Conservation (phyloP, 2,797 vertebrate species). For the Rhincodon typus region DNA sequence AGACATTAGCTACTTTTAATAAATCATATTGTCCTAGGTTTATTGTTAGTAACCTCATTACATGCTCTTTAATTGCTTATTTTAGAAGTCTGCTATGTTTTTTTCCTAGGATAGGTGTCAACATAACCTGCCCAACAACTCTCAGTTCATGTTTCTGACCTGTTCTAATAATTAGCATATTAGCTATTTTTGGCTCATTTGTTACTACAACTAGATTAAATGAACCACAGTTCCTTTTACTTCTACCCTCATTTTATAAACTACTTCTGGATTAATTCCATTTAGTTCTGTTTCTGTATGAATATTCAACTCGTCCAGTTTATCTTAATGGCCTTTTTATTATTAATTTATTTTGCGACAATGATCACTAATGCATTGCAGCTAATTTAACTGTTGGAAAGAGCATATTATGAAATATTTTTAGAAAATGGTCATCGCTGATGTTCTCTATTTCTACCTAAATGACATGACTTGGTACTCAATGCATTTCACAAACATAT, state of each 20-base stretch:
- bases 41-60: neutral
- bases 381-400: neutral
- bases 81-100: neutral
- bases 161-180: neutral
- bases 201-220: neutral
- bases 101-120: neutral
- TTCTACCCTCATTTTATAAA: neutral
- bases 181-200: neutral
- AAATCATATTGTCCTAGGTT: neutral
- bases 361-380: neutral
- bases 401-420: neutral
- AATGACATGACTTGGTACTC: neutral
- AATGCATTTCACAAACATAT: neutral
- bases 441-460: neutral
- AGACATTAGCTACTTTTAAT: neutral
- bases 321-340: constrained; percentile 19
- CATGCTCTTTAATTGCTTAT: constrained; percentile 1
- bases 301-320: constrained; percentile 16
- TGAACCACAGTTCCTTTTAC: neutral
- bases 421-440: neutral
- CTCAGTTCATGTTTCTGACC: constrained; percentile 13
- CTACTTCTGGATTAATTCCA: constrained; percentile 24
- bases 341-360: constrained; percentile 5
- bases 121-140: neutral
- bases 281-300: neutral